Base-by-base conservation (phyloP, 2,888 invertebrate species). In the Lacanobia oleracea region DNA sequence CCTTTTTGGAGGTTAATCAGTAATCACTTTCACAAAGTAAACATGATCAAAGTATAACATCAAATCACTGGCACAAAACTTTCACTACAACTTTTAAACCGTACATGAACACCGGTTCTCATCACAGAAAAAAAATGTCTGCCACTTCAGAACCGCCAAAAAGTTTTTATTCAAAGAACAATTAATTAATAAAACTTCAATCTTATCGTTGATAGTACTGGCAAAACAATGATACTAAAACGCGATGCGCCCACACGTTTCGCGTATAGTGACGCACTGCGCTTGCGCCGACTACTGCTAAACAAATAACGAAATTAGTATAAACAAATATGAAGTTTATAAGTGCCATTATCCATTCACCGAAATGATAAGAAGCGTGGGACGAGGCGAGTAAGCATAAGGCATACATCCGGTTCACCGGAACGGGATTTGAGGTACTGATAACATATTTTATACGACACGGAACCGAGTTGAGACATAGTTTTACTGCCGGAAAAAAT, bases 171-270 rank as follows among this genome's bases (percentile, higher is more conserved):
- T 23, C 9, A 9, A 69, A 77, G 18, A 50, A 61, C 50, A 66
- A 40, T 63, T 40, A 60, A 72, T 65, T 65, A 67, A 61, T 60
- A 61, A 80, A 71, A 82, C 50, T 67, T 10, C 59, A 75, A 50
- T 70, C 50, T 83, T 77, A 85, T 85, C 84, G 63, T 62, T 33
- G 76, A 76, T 86, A 81, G 61, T 66, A 72, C 71, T 71, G 54
- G 70, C 57, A 61, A 75, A 86, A 81, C 75, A 81, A 81, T 81
- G 86, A 86, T 84, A 74, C 70, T 69, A 76, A 54, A 68, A 68
- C 61, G 40, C 57, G 53, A 67, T 51, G 67, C 60, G 70, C 53
- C 1, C 45, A 60, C 63, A 54, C 62, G 21, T 59, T n/a, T 59
- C 63, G 76, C 53, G 68, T 61, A 66, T 21, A 43, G 45, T 69